These are phyloP conservation scores for Heterodera filipjevi DNA, from an alignment of 2,888 invertebrate genomes.

Conservation along the genomic window DNA sequence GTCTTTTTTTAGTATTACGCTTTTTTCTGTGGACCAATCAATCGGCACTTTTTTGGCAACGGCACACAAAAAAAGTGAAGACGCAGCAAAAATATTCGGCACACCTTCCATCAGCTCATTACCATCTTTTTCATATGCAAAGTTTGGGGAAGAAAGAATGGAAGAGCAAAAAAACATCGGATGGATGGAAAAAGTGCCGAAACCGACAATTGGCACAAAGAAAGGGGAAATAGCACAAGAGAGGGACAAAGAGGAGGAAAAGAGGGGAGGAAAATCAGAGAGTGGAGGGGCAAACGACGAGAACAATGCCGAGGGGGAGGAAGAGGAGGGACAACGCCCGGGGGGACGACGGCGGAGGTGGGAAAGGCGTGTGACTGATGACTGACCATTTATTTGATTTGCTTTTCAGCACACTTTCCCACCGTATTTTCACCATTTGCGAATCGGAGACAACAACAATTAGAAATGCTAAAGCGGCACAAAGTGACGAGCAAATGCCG, in stretches of 20 bases:
- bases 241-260: neutral
- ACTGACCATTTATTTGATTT: neutral
- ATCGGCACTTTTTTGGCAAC: neutral
- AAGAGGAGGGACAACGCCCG: neutral
- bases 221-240: neutral
- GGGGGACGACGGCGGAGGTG: no score
- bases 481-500: neutral
- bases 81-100: neutral
- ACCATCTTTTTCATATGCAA: neutral
- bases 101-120: neutral
- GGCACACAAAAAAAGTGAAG: neutral
- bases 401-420: neutral
- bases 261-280: neutral
- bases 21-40: constrained; percentile 23
- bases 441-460: neutral
- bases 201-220: neutral
- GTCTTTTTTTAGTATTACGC: neutral
- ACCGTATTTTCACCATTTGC: neutral
- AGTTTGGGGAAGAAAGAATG: constrained; percentile 8
- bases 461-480: neutral
- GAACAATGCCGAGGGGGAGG: neutral
- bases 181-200: constrained; percentile 21
- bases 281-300: neutral
- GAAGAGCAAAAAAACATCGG: constrained; percentile 15
- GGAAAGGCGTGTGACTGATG: neutral